These are phyloP conservation scores for Oryzaephilus surinamensis DNA, from an alignment of 1,140 invertebrate species.

Conservation along the genomic window DNA sequence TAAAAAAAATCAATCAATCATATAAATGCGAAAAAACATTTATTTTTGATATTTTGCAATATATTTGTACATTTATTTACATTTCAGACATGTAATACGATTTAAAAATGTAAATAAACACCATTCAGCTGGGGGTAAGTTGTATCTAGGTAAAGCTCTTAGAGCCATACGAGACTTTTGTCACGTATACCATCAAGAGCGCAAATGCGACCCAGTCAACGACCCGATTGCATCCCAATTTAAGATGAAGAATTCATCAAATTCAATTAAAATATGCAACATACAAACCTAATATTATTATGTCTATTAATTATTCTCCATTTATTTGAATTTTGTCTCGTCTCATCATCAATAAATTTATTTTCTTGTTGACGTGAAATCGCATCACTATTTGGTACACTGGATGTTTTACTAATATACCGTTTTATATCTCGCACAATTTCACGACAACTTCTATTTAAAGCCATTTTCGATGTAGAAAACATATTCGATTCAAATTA, in stretches of 20 bases:
- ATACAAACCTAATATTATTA: conserved; percentile 30
- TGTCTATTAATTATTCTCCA: conserved; percentile 28
- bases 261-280: not conserved
- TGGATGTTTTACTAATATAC: conserved; percentile 45
- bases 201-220: conserved; percentile 11
- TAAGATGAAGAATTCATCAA: too few relatives aligned
- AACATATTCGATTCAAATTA: conserved; percentile 38
- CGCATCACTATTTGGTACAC: conserved; percentile 45
- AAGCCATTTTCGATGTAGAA: conserved; percentile 36
- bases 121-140: too few relatives aligned
- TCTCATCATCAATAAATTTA: conserved; percentile 14
- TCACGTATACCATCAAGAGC: conserved; percentile 13
- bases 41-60: too few relatives aligned
- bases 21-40: too few relatives aligned
- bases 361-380: conserved; percentile 38
- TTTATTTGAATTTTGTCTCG: conserved; percentile 23
- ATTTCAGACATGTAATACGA: too few relatives aligned
- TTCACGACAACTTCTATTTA: conserved; percentile 38
- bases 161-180: conserved; percentile 4
- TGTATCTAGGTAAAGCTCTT: too few relatives aligned
- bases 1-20: too few relatives aligned
- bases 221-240: too few relatives aligned
- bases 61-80: too few relatives aligned
- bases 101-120: too few relatives aligned
- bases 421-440: conserved; percentile 30